Conservation (phyloP, 1,140 invertebrate species). For the Stegodyphus dumicola region DNA sequence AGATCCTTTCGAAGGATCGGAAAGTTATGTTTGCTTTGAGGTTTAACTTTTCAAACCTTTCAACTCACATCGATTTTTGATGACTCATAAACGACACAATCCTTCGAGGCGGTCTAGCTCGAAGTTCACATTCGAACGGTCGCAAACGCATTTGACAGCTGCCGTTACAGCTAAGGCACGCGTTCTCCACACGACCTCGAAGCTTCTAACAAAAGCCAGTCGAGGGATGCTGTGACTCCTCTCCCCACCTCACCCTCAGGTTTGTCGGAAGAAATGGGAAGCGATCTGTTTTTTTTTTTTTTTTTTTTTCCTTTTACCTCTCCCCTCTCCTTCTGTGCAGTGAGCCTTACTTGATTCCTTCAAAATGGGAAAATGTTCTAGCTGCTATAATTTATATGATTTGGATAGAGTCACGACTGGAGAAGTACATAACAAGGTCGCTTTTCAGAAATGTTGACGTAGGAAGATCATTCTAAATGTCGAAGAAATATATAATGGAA, state of each 20-base stretch:
- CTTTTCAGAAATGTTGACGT: no score
- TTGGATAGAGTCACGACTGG: no score
- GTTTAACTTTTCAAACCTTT: constrained; percentile 2
- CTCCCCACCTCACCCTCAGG: neutral
- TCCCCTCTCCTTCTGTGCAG: neutral
- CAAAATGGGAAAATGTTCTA: no score
- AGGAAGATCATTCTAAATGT: no score
- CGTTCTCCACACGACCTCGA: constrained; percentile 22
- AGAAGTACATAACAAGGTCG: no score
- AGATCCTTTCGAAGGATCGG: neutral
- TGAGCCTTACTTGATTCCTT: no score
- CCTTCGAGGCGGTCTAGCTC: no score
- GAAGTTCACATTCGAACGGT: neutral
- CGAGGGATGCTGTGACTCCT: neutral
- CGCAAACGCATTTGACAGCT: constrained; percentile 4
- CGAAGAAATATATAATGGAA: no score
- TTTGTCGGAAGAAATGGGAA: neutral
- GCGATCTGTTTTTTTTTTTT: neutral
- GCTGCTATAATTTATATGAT: no score
- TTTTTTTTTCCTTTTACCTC: no score
- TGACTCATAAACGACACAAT: no score
- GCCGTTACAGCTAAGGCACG: constrained; percentile 10
- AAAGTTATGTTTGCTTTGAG: constrained; percentile 4
- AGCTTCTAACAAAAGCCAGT: constrained; percentile 5
- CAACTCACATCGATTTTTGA: neutral